A percentile compares a stretch with the other conserved stretches of the same genome.
Conservation (phyloP, 2,888 invertebrate species). For the Plebejus argus region DNA sequence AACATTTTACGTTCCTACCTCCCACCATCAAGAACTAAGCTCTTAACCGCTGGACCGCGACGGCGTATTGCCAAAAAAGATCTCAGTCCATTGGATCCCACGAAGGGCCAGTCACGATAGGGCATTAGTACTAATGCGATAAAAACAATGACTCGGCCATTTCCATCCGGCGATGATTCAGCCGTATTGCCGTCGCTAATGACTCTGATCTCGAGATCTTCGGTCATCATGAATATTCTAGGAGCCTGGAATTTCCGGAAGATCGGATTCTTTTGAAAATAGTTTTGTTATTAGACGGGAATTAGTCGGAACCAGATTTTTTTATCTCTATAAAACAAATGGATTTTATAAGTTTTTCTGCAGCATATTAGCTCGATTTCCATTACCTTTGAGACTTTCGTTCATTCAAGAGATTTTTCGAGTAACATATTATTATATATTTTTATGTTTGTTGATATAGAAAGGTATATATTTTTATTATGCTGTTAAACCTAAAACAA, state of each 20-base stretch:
- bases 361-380: no score
- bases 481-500: no score
- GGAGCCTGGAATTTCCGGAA: background rate
- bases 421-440: no score
- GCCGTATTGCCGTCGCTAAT: background rate
- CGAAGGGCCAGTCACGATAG: slow-evolving; percentile 12
- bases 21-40: background rate
- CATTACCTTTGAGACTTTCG: no score
- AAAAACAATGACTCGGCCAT: slow-evolving; percentile 35
- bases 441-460: no score
- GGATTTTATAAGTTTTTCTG: no score
- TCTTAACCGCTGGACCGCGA: background rate
- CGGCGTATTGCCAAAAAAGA: slow-evolving; percentile 2
- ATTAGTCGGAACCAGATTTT: background rate
- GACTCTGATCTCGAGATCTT: background rate
- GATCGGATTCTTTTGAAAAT: background rate
- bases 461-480: no score
- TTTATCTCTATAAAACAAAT: background rate
- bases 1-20: background rate
- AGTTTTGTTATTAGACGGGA: background rate
- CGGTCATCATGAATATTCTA: background rate
- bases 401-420: no score
- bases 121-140: slow-evolving; percentile 18
- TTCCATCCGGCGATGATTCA: background rate
- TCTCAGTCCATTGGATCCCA: background rate